Percentiles rank a stretch among this genome's conserved stretches.
Evolutionary conservation across 2,113 vertebrate species (phyloP).

Genomic region (Pagrus major): DNA sequence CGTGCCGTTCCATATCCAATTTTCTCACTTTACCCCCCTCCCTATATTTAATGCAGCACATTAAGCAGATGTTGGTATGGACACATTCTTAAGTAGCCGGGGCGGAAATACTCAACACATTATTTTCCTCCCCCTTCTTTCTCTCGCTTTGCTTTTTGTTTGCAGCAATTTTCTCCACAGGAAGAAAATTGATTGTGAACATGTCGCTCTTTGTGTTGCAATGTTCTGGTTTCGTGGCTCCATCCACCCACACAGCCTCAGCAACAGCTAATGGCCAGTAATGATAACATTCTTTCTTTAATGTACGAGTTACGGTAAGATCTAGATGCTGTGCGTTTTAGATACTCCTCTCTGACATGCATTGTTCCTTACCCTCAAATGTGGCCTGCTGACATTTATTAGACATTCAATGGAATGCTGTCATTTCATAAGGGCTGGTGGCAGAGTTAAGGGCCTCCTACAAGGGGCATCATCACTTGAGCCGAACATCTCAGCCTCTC

Average conservation of each 20-base stretch:
- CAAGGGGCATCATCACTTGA: neutral
- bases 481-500: neutral
- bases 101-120: slow-evolving; percentile 6
- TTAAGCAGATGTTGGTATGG: neutral
- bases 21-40: slow-evolving; percentile 3
- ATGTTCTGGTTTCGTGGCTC: slow-evolving; percentile 22
- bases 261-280: slow-evolving; percentile 2
- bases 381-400: neutral
- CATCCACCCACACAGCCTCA: slow-evolving; percentile 28
- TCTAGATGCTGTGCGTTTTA: neutral
- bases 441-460: neutral
- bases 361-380: neutral
- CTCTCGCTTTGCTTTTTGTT: slow-evolving; percentile 30
- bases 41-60: neutral
- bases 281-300: neutral
- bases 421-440: neutral
- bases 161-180: slow-evolving; percentile 36
- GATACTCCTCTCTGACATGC: neutral
- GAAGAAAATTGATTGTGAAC: slow-evolving; percentile 53
- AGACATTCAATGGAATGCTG: neutral
- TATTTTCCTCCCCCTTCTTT: neutral
- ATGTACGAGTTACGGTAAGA: neutral
- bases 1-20: neutral
- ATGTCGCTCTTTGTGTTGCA: slow-evolving; percentile 32
- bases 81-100: neutral